These are phyloP conservation scores for Anguilla marmorata DNA, from an alignment of 2,797 vertebrate species.

Conservation along the genomic window DNA sequence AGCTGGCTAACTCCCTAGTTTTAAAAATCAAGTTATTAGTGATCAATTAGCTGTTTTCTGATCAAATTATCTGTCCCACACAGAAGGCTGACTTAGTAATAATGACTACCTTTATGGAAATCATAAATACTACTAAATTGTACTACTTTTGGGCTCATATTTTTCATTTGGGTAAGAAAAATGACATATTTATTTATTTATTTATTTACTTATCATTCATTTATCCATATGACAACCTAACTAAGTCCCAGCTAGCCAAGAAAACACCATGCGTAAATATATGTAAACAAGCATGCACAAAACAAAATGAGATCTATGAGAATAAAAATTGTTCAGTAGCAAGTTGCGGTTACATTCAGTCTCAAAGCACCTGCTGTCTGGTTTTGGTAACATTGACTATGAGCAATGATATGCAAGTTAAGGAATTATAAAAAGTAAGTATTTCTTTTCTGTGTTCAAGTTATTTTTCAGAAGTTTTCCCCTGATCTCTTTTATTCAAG, in stretches of 20 bases:
- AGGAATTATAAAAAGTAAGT: background rate
- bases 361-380: background rate
- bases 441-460: background rate
- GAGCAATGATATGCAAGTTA: background rate
- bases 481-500: slow-evolving; percentile 53
- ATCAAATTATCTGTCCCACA: background rate
- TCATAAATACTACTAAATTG: background rate
- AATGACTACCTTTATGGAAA: background rate
- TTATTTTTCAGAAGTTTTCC: slow-evolving; percentile 37
- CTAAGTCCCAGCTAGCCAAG: background rate
- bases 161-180: background rate
- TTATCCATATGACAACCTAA: background rate
- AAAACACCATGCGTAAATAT: background rate
- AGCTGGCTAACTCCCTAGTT: no score
- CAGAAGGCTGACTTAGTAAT: background rate
- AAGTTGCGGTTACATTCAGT: background rate
- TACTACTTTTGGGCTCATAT: background rate
- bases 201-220: background rate
- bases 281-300: background rate
- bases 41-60: background rate
- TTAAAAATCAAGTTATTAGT: no score
- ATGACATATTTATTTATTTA: background rate
- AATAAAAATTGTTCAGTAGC: background rate
- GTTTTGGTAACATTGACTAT: background rate
- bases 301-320: background rate